Evolutionary conservation across 2,797 vertebrate genomes (phyloP).

Genomic region (Chloroceryle inda): DNA sequence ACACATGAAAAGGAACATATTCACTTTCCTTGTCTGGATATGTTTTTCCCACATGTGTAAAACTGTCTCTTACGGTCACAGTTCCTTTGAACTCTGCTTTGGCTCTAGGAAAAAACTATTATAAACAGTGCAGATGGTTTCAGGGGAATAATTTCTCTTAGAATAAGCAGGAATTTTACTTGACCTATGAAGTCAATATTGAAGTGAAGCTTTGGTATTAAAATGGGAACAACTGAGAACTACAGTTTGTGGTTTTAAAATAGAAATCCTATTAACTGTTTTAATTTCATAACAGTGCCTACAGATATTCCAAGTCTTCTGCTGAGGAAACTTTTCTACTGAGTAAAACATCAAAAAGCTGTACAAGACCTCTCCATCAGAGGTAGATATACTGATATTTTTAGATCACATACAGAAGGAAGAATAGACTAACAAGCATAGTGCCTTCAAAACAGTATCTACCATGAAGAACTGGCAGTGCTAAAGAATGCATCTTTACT

Average conservation of each 20-base stretch:
- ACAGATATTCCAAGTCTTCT: neutral
- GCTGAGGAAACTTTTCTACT: neutral
- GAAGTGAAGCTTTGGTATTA: conserved; percentile 19
- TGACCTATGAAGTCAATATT: conserved; percentile 37
- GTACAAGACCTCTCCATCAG: neutral
- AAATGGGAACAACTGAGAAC: neutral
- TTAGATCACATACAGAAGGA: neutral
- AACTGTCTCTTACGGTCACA: conserved; percentile 17
- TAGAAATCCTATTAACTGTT: conserved; percentile 14
- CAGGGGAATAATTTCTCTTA: conserved; percentile 41
- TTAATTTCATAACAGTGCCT: neutral
- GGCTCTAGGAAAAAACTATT: neutral
- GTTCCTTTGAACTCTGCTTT: conserved; percentile 15
- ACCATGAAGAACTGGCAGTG: neutral
- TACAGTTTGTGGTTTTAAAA: neutral
- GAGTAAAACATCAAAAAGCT: neutral
- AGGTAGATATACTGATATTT: neutral
- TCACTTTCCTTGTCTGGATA: neutral
- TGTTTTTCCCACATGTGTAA: neutral
- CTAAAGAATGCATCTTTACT: neutral
- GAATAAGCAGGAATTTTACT: conserved; percentile 48
- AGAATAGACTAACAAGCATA: neutral
- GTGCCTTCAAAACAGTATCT: neutral
- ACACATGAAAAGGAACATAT: neutral
- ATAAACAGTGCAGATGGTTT: conserved; percentile 6